Evolutionary conservation across 2,888 invertebrate species (phyloP), one percentile per base, ranked within the genome.

Genomic region (Nomada lathburiana): DNA sequence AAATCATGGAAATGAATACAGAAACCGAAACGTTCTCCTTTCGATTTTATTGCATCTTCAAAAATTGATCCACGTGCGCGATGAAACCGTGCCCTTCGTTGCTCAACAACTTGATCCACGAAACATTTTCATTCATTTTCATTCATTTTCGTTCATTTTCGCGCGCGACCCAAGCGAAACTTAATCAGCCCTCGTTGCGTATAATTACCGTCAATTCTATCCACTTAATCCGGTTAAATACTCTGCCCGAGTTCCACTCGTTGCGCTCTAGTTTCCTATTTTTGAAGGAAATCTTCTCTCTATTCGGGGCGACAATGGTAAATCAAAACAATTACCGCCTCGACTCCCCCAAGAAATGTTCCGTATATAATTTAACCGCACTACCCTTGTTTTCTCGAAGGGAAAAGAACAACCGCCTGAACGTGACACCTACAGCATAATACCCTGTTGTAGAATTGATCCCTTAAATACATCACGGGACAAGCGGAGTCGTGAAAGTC

Each of bases 361-460:
- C 57, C 26, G 16, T 44, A 2, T n/a, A 60, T 9, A 29, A 50
- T 10, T 50, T 36, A 53, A 57, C 23, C n/a, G 5, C 7, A 18
- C 9, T 3, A 2, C n/a, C 18, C n/a, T n/a, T n/a, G n/a, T 23
- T 29, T n/a, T 20, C 11, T 7, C 16, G 2, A 13, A 18, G 42
- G 13, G 53, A n/a, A 42, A 62, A 62, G 70, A 68, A 64, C 76
- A 50, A 68, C 63, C 55, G 79, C 68, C 42, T 50, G 52, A 64
- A 68, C 62, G 63, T 70, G 70, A 73, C 83, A 75, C 71, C 71
- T 47, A 68, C 68, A 13, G 75, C 78, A 75, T 75, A 82, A 79
- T 83, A 68, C 47, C 52, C 44, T 63, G 83, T 63, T 83, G 70
- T 83, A 83, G 75, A 75, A 75, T 71, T 68, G 78, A 83, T 82